Evolutionary conservation across 2,797 vertebrate species (phyloP).

Genomic region (Tokudaia muenninki): DNA sequence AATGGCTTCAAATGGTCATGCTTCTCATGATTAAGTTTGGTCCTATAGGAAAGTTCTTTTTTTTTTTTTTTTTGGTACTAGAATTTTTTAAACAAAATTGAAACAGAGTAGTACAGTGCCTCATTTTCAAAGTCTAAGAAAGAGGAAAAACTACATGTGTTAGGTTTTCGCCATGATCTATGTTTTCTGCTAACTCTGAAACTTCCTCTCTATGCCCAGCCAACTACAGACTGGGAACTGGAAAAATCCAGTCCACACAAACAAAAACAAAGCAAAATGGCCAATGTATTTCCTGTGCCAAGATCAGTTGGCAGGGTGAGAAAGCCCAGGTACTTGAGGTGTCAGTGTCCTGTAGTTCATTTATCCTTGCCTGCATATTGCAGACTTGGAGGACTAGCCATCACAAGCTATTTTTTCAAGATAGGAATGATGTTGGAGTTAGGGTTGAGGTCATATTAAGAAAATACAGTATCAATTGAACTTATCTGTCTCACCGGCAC

Average conservation of each 20-base stretch:
- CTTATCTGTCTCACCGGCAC: background rate
- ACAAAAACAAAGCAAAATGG: conserved; percentile 44
- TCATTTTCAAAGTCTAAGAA: conserved; percentile 22
- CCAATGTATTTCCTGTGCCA: background rate
- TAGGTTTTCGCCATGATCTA: background rate
- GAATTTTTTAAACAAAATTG: background rate
- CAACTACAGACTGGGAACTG: background rate
- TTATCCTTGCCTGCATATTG: background rate
- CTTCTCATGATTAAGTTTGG: conserved; percentile 8
- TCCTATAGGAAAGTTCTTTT: background rate
- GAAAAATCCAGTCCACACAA: background rate
- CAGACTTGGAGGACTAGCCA: background rate
- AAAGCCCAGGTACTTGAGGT: background rate
- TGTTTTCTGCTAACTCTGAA: conserved; percentile 10
- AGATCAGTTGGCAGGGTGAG: background rate
- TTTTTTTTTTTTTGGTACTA: background rate
- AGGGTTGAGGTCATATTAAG: background rate
- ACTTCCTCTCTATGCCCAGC: background rate
- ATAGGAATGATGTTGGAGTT: background rate
- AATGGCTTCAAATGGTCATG: background rate
- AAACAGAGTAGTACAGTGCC: background rate
- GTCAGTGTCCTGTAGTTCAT: background rate
- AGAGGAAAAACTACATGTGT: background rate
- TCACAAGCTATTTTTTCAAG: background rate
- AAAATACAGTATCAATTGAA: background rate